Percentiles rank a stretch among this genome's conserved stretches.
Conservation (phyloP, 1,140 invertebrate species). For the Ganaspis sp. region DNA sequence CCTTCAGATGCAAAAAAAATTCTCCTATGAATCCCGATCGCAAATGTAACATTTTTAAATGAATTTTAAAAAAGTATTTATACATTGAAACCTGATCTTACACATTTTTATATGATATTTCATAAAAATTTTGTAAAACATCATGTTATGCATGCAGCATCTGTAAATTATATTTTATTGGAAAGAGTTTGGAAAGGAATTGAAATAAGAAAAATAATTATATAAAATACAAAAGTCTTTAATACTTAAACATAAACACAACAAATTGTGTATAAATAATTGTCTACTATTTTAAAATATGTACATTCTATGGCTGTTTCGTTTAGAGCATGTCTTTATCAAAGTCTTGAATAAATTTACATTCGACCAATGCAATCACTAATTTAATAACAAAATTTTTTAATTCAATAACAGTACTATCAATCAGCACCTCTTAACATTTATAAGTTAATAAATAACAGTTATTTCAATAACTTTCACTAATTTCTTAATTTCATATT, state of each 20-base stretch:
- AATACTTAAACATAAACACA: constrained; percentile 6
- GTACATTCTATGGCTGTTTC: constrained; percentile 29
- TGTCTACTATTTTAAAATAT: constrained; percentile 4
- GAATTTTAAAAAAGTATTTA: background rate
- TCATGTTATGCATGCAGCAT: no score
- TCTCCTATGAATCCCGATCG: background rate
- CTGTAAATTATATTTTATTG: no score
- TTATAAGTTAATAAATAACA: background rate
- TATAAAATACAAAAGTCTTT: constrained; percentile 20
- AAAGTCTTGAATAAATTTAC: background rate
- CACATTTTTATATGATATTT: background rate
- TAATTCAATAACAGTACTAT: no score
- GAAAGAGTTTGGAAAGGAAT: background rate
- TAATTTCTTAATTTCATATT: background rate
- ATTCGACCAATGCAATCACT: background rate
- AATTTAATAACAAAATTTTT: background rate
- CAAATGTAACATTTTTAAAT: background rate
- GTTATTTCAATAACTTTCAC: background rate
- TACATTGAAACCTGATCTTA: background rate
- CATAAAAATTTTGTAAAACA: background rate
- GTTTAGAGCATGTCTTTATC: background rate
- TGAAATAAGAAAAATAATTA: constrained; percentile 34
- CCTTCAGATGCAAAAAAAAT: background rate
- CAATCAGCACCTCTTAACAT: background rate
- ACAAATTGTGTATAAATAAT: constrained; percentile 17